Evolutionary conservation across 2,888 invertebrate species (phyloP).

Genomic region (Eledone cirrhosa): DNA sequence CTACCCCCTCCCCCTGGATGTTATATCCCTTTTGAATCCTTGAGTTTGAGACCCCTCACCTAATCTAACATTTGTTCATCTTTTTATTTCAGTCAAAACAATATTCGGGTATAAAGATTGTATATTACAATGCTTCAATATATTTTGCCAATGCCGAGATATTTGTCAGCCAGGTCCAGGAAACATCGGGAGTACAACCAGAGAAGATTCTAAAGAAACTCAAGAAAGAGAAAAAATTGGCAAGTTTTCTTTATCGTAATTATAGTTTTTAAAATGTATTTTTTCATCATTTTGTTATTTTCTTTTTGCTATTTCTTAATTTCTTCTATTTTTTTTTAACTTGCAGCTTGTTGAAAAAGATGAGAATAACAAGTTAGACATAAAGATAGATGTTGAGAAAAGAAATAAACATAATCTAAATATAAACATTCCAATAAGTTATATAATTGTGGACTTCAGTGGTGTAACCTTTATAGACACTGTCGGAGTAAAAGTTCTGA

Average conservation of each 20-base stretch:
- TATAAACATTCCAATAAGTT: constrained; percentile 38
- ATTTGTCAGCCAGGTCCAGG: constrained; percentile 62
- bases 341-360: background rate
- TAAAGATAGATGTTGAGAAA: background rate
- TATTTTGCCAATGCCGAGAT: constrained; percentile 68
- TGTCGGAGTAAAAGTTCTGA: constrained; percentile 60
- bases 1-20: no score
- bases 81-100: constrained; percentile 49
- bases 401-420: background rate
- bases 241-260: background rate
- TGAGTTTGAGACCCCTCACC: no score
- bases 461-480: constrained; percentile 60
- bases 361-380: background rate
- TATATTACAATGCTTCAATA: constrained; percentile 68
- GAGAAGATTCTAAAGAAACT: constrained; percentile 51
- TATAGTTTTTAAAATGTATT: background rate
- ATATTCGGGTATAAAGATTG: constrained; percentile 65
- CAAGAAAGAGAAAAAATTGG: constrained; percentile 34
- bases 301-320: background rate
- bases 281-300: background rate
- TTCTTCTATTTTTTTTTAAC: background rate
- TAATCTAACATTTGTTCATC: no score
- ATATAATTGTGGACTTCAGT: constrained; percentile 65
- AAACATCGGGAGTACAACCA: constrained; percentile 56
- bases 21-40: no score